These are phyloP conservation scores for Xanthia icteritia DNA, from an alignment of 2,888 invertebrate species.

Conservation along the genomic window DNA sequence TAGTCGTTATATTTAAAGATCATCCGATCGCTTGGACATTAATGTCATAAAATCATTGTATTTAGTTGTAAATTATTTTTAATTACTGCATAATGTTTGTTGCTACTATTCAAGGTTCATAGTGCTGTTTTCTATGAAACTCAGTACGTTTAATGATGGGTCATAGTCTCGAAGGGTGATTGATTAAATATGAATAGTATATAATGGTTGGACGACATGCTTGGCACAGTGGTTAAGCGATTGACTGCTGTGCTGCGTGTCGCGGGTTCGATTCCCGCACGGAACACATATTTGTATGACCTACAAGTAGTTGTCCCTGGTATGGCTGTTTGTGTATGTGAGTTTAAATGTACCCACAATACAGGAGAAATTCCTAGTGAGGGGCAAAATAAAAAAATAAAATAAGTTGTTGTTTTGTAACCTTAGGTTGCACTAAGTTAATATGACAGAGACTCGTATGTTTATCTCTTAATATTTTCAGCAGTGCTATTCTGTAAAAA, in stretches of 20 bases:
- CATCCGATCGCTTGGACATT: slow-evolving; percentile 37
- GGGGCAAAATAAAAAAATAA: no score
- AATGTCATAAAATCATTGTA: slow-evolving; percentile 53
- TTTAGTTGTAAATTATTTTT: slow-evolving; percentile 53
- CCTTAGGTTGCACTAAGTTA: not conserved
- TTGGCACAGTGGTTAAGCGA: no score
- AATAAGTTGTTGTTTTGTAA: not conserved
- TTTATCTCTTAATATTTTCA: not conserved
- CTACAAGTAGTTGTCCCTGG: no score
- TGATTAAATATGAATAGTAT: not conserved
- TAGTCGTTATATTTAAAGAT: slow-evolving; percentile 51
- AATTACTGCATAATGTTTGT: slow-evolving; percentile 47
- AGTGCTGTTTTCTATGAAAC: slow-evolving; percentile 10
- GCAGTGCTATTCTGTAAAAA: no score
- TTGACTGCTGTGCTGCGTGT: no score
- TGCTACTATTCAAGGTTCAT: slow-evolving; percentile 33
- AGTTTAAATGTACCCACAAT: no score
- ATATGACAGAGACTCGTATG: not conserved
- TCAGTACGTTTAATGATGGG: not conserved
- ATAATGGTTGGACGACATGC: not conserved
- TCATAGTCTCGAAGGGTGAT: not conserved
- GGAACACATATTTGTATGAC: no score
- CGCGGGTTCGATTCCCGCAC: no score
- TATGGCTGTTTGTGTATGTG: no score
- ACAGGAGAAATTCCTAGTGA: no score